Evolutionary conservation across 2,888 invertebrate genomes (phyloP).

Genomic region (Mythimna albipuncta): DNA sequence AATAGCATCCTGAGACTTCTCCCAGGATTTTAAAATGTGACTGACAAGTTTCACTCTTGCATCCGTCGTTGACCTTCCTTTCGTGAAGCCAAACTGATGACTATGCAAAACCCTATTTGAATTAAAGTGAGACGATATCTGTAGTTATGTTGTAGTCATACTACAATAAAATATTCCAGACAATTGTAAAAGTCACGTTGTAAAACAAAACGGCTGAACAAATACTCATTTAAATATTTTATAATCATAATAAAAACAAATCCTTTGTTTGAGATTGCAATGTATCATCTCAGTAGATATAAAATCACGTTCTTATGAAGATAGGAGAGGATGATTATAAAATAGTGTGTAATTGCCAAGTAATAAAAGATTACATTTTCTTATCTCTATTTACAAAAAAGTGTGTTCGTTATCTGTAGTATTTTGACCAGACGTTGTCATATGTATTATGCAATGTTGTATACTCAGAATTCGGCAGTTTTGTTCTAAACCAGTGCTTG

Average conservation of each 20-base stretch:
- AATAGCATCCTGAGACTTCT: too few relatives aligned
- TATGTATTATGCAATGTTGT: conserved; percentile 25
- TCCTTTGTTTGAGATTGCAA: conserved; percentile 25
- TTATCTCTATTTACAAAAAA: conserved; percentile 27
- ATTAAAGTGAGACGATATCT: too few relatives aligned
- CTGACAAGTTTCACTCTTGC: too few relatives aligned
- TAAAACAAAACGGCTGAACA: conserved; percentile 20
- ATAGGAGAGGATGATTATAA: conserved; percentile 20
- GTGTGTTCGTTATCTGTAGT: conserved; percentile 27
- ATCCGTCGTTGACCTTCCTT: too few relatives aligned
- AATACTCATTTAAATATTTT: conserved; percentile 41
- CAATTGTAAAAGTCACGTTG: conserved; percentile 45
- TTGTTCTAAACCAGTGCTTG: too few relatives aligned
- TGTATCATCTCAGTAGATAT: conserved; percentile 26
- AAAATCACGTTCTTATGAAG: conserved; percentile 45
- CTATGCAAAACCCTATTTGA: too few relatives aligned
- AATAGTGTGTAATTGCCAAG: conserved; percentile 26
- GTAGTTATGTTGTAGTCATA: neutral
- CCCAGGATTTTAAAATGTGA: too few relatives aligned
- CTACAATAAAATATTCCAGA: conserved; percentile 26
- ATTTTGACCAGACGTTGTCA: conserved; percentile 21
- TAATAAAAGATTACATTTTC: conserved; percentile 34
- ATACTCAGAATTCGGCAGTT: neutral
- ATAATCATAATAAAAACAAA: conserved; percentile 30
- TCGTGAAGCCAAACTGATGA: too few relatives aligned